These are phyloP conservation scores for Semotilus atromaculatus DNA, from an alignment of 2,797 vertebrate species.

Conservation along the genomic window DNA sequence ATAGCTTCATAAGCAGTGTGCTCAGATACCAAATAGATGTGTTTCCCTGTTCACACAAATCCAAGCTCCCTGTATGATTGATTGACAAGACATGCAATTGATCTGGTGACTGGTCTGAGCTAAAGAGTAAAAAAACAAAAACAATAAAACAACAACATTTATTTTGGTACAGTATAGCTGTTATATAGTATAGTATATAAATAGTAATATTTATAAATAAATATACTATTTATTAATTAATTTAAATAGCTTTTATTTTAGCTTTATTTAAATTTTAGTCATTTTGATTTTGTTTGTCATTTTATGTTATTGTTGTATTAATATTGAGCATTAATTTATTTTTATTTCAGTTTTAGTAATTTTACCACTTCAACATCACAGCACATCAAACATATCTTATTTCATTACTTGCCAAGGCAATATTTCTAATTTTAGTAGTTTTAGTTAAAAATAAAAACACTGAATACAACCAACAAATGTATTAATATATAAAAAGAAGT, in stretches of 20 bases:
- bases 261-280: background rate
- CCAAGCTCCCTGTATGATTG: background rate
- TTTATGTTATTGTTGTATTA: background rate
- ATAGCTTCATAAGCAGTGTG: slow-evolving; percentile 3
- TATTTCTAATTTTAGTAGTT: background rate
- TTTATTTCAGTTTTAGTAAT: background rate
- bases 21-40: background rate
- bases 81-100: background rate
- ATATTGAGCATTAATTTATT: background rate
- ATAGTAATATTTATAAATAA: background rate
- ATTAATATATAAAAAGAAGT: background rate
- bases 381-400: background rate
- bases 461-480: background rate
- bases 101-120: background rate
- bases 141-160: too few relatives aligned
- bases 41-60: background rate
- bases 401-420: background rate
- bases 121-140: background rate
- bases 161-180: too few relatives aligned
- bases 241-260: background rate
- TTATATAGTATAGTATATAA: background rate
- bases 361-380: background rate
- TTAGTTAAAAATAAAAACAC: background rate
- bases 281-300: background rate
- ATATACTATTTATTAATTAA: background rate